phyloP scores from a whole-genome alignment of 2,113 vertebrate species.

The Dendrocopos noguchii region DNA sequence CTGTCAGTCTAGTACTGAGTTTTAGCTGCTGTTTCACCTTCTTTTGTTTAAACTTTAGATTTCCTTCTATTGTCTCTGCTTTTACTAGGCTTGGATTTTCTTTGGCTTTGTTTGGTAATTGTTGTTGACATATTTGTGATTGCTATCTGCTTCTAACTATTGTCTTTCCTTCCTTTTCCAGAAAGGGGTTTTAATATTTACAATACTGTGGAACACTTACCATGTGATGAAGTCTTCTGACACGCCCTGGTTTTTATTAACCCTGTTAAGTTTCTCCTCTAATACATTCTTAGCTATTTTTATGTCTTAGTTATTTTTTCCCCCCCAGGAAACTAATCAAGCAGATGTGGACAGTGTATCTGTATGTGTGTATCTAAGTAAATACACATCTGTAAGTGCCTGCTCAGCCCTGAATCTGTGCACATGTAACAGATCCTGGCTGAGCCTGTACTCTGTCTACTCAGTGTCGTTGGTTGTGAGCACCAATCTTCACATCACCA shows the following conservation, averaged over 20 bases:
- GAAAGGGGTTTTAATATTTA: not conserved
- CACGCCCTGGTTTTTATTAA: not conserved
- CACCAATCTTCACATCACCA: not conserved
- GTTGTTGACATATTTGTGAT: not conserved
- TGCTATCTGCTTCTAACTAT: not conserved
- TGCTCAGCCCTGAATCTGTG: not conserved
- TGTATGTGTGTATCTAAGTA: not conserved
- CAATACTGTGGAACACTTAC: not conserved
- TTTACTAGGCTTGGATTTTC: not conserved
- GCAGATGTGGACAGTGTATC: not conserved
- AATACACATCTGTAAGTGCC: not conserved
- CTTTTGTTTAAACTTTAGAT: not conserved
- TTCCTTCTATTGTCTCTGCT: not conserved
- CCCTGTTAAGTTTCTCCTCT: not conserved
- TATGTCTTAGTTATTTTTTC: not conserved
- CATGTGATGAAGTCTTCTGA: not conserved
- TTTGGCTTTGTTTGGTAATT: not conserved
- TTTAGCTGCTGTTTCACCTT: not conserved
- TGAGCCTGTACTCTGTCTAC: not conserved
- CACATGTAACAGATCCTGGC: not conserved
- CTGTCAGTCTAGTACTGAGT: not conserved
- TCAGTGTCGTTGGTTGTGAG: not conserved
- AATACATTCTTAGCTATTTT: not conserved
- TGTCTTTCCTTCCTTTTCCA: not conserved
- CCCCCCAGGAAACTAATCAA: not conserved